phyloP scores from a whole-genome alignment of 2,113 vertebrate genomes.

The zebrafish (Danio rerio) region GRCz12tu NC_133199.1:22782001-22782500 shows the following conservation, averaged over 20 bases:
- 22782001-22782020: too few relatives aligned
- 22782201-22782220: constrained; percentile 16
- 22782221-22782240: constrained; percentile 1
- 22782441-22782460: constrained; percentile 25
- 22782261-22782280: constrained; percentile 37
- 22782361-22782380: constrained; percentile 15
- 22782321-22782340: constrained; percentile 19
- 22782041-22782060: neutral
- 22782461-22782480: constrained; percentile 36
- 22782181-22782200: constrained; percentile 41
- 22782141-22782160: constrained; percentile 16
- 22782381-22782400: constrained; percentile 13
- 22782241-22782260: constrained; percentile 37
- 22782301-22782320: constrained; percentile 27
- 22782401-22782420: neutral
- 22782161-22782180: constrained; percentile 35
- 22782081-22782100: neutral
- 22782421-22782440: neutral
- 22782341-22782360: neutral
- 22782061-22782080: neutral
- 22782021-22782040: neutral
- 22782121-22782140: neutral
- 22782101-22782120: neutral
- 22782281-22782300: constrained; percentile 26
- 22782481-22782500: constrained; percentile 25